These are phyloP conservation scores for Microtus pennsylvanicus DNA, from an alignment of 2,113 vertebrate genomes.

Conservation along the genomic window DNA sequence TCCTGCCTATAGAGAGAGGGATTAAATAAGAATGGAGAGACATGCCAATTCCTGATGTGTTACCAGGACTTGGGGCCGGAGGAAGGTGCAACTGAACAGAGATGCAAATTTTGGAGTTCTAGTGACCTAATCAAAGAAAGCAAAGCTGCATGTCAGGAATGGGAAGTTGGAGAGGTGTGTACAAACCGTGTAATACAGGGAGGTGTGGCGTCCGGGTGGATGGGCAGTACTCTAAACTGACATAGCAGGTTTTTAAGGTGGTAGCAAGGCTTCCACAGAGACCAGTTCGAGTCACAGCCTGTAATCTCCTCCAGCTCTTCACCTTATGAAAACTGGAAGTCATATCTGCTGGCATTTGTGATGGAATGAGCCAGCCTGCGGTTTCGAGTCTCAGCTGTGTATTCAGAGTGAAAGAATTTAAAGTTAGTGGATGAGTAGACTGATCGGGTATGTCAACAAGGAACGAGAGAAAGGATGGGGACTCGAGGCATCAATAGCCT, in stretches of 20 bases:
- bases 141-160: not conserved
- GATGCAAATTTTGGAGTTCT: not conserved
- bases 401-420: not conserved
- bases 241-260: not conserved
- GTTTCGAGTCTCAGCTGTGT: not conserved
- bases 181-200: not conserved
- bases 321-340: not conserved
- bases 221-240: not conserved
- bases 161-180: not conserved
- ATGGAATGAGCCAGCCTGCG: not conserved
- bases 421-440: not conserved
- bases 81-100: not conserved
- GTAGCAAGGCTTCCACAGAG: not conserved
- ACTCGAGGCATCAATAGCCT: not conserved
- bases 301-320: not conserved
- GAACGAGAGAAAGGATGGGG: not conserved
- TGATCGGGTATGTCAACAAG: not conserved
- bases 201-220: not conserved
- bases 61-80: not conserved
- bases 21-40: not conserved
- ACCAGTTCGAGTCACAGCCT: not conserved
- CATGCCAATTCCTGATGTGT: no score
- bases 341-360: not conserved
- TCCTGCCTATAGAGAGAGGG: not conserved
- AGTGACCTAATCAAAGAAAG: not conserved